These are phyloP conservation scores for Hemithea aestivaria DNA, from an alignment of 2,888 invertebrate genomes.

Conservation along the genomic window DNA sequence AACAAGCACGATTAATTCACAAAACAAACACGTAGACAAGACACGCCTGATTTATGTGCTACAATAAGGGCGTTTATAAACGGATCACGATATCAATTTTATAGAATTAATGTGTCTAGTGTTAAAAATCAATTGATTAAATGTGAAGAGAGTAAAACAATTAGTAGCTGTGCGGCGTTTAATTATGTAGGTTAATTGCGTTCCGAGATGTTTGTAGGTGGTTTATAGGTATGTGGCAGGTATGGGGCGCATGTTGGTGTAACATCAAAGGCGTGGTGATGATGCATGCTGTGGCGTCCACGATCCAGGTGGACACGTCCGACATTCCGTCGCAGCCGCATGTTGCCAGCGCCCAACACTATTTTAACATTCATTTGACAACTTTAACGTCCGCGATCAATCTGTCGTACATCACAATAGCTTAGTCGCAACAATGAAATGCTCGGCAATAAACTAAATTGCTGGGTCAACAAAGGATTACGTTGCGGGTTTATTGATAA, in stretches of 20 bases:
- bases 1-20: conserved; percentile 28
- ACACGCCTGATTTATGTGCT: conserved; percentile 28
- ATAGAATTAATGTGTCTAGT: conserved; percentile 11
- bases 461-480: conserved; percentile 5
- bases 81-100: conserved; percentile 21
- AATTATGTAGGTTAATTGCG: conserved; percentile 49
- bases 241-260: conserved; percentile 33
- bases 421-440: conserved; percentile 25
- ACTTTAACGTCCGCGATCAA: conserved; percentile 42
- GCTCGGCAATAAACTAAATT: conserved; percentile 9
- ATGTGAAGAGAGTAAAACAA: conserved; percentile 32
- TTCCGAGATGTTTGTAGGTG: conserved; percentile 30
- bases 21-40: conserved; percentile 31
- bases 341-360: conserved; percentile 51
- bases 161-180: conserved; percentile 38
- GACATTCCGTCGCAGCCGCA: conserved; percentile 46
- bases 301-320: conserved; percentile 62
- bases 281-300: conserved; percentile 44
- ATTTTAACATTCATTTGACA: conserved; percentile 38
- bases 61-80: conserved; percentile 27
- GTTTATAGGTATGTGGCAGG: conserved; percentile 34
- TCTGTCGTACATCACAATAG: conserved; percentile 29
- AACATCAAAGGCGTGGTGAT: conserved; percentile 54
- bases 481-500: background rate
- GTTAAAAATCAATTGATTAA: conserved; percentile 25